A percentile compares a stretch with the other conserved stretches of the same genome.
These are phyloP conservation scores for Tetanocera ferruginea DNA, from an alignment of 2,888 invertebrate species.

Conservation along the genomic window DNA sequence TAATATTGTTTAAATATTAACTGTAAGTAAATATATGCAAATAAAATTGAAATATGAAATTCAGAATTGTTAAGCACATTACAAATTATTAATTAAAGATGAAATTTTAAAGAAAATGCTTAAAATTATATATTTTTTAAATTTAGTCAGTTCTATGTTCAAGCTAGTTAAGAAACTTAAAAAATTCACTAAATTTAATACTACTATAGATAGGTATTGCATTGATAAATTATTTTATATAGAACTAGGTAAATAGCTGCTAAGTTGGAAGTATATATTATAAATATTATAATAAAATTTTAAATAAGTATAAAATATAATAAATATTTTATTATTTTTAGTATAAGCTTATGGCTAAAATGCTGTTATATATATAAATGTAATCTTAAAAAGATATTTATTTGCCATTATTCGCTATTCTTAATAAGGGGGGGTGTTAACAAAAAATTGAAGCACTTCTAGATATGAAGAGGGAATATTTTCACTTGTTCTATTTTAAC, in stretches of 20 bases:
- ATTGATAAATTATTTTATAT: background rate
- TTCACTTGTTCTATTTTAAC: no score
- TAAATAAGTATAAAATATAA: background rate
- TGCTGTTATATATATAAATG: background rate
- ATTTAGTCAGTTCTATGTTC: slow-evolving; percentile 11
- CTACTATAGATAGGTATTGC: slow-evolving; percentile 8
- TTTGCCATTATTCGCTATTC: no score
- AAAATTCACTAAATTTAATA: background rate
- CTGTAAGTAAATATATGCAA: no score
- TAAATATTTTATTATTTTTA: background rate
- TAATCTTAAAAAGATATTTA: no score
- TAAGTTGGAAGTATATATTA: background rate
- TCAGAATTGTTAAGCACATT: no score
- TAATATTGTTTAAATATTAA: no score
- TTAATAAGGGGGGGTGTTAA: background rate
- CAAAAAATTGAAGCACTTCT: background rate
- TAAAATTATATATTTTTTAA: background rate
- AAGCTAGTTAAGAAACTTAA: background rate
- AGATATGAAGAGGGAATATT: background rate
- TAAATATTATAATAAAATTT: background rate
- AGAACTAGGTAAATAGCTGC: background rate
- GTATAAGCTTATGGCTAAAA: background rate
- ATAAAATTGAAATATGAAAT: no score
- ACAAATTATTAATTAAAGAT: no score
- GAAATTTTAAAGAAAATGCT: background rate